phyloP scores from a whole-genome alignment of 2,888 invertebrate species.

The Hetaerina titia region DNA sequence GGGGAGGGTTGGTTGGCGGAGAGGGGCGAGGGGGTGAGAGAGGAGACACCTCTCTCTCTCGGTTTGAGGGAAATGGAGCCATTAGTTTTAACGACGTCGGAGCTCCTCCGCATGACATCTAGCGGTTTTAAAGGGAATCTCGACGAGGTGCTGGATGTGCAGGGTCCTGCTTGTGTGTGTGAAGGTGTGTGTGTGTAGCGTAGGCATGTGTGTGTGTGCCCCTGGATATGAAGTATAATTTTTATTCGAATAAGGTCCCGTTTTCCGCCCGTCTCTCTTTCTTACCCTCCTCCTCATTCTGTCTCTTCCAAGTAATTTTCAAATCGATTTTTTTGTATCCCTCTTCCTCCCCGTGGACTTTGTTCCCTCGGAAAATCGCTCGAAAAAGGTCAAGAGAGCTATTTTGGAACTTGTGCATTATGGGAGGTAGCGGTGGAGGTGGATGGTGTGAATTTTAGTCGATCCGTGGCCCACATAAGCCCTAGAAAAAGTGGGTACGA shows the following conservation, averaged over 20 bases:
- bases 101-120: slow-evolving; percentile 53
- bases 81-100: neutral
- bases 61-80: slow-evolving; percentile 7
- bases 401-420: neutral
- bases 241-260: neutral
- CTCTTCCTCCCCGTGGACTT: neutral
- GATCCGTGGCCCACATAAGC: neutral
- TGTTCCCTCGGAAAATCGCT: neutral
- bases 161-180: neutral
- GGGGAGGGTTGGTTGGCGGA: neutral
- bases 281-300: neutral
- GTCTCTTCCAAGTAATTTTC: neutral
- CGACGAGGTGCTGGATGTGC: neutral
- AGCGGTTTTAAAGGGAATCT: neutral
- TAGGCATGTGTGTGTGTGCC: neutral
- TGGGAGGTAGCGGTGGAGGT: neutral
- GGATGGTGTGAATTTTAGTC: neutral
- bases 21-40: neutral
- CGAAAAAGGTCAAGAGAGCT: slow-evolving; percentile 21
- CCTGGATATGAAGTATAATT: neutral
- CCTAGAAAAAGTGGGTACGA: neutral
- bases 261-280: too few relatives aligned
- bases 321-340: neutral
- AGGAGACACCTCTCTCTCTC: neutral
- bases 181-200: neutral